Conservation (phyloP, 2,797 vertebrate genomes). For the Acrocephalus scirpaceus region DNA sequence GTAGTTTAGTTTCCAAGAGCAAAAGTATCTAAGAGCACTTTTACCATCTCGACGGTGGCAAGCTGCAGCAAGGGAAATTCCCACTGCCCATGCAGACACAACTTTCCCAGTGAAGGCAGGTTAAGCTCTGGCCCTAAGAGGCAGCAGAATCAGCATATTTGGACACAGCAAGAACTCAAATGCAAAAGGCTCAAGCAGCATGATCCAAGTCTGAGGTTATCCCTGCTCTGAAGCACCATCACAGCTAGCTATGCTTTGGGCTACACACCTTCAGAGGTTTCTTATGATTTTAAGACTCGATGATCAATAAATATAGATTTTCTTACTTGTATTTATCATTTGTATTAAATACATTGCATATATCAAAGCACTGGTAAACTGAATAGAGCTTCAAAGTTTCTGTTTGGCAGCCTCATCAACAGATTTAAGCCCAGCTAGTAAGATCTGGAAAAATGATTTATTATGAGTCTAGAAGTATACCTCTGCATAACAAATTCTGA, state of each 20-base stretch:
- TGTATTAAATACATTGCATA: neutral
- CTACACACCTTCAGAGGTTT: neutral
- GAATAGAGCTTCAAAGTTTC: neutral
- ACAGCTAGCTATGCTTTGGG: neutral
- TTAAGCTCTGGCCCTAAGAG: neutral
- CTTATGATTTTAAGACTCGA: neutral
- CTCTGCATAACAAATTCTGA: neutral
- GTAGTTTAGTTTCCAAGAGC: neutral
- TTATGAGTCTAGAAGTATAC: neutral
- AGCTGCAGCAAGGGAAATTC: neutral
- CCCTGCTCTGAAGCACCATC: neutral
- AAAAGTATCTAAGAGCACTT: neutral
- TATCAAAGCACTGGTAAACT: neutral
- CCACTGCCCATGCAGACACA: neutral
- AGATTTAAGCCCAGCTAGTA: neutral
- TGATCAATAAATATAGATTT: neutral
- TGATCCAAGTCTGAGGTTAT: neutral
- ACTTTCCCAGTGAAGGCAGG: neutral
- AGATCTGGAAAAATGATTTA: neutral
- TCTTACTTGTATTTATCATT: neutral
- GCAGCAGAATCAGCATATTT: neutral
- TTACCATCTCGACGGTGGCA: neutral
- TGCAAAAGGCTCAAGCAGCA: neutral
- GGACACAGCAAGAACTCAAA: neutral
- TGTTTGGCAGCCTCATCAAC: neutral